A percentile compares a stretch with the other conserved stretches of the same genome.
Conservation (phyloP, 2,113 vertebrate species). For the Miniopterus natalensis region DNA sequence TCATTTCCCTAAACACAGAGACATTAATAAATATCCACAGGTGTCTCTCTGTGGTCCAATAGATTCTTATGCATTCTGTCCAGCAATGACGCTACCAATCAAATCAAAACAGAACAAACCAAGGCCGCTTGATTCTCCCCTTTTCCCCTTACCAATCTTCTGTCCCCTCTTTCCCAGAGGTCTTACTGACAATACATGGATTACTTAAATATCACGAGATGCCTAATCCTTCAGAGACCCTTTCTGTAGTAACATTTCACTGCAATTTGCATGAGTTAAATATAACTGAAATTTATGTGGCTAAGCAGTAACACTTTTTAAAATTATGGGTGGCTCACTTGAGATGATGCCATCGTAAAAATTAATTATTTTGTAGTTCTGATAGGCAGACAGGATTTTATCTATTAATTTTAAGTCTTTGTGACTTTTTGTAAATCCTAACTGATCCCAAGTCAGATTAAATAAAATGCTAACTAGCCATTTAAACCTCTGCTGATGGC, state of each 20-base stretch:
- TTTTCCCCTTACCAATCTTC: constrained; percentile 44
- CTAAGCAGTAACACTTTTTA: not conserved
- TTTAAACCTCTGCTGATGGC: not conserved
- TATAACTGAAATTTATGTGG: constrained; percentile 42
- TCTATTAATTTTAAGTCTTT: constrained; percentile 33
- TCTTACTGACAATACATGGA: constrained; percentile 32
- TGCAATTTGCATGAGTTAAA: constrained; percentile 31
- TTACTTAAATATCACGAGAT: constrained; percentile 22
- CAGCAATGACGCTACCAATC: constrained; percentile 51
- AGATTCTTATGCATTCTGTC: constrained; percentile 52
- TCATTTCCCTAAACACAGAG: not conserved
- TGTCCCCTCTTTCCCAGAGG: constrained; percentile 47
- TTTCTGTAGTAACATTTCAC: not conserved
- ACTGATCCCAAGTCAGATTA: not conserved
- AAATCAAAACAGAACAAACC: constrained; percentile 8
- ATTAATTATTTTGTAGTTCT: constrained; percentile 45
- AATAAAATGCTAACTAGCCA: not conserved
- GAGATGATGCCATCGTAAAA: constrained; percentile 14
- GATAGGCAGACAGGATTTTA: not conserved
- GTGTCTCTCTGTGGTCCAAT: constrained; percentile 46
- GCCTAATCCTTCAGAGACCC: not conserved
- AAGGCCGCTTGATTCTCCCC: not conserved
- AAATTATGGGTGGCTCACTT: constrained; percentile 3
- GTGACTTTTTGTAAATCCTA: constrained; percentile 12
- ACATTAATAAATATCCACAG: not conserved